Evolutionary conservation across 1,140 invertebrate genomes (phyloP), one percentile per base, ranked within the genome.

Genomic region (Drosophila cardini): DNA sequence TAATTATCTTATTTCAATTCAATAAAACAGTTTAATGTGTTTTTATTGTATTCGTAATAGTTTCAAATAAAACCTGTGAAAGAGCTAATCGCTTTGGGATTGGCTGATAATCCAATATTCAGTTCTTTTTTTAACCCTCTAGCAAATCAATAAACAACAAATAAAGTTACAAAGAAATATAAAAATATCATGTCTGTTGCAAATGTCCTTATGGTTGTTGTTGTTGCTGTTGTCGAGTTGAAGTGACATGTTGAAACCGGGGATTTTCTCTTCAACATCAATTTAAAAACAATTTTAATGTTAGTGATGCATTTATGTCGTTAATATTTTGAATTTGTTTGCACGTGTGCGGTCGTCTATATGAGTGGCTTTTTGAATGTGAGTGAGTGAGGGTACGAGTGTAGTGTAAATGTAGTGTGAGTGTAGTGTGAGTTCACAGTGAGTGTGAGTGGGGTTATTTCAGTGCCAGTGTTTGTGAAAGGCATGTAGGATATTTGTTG

Each of bases 261-360:
- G 50, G 50, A 40, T 72, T 79, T 72, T 16, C 53, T 48, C 73
- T 70, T 80, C 72, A 80, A 30, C 60, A 50, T 62, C 80, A 76
- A 80, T 78, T 84, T 73, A 61, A 78, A 85, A 78, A 71, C 77
- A 64, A 77, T 84, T 85, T 81, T 32, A 73, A 68, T 69, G 73
- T 65, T 67, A 69, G 62, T 63, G 46, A 43, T 50, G 64, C 62
- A 78, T 72, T 80, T 77, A 62, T 80, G 64, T 57, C 56, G 76
- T 43, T 43, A 61, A 45, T 52, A 64, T 63, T 76, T 56, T 55
- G 30, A 57, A 34, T 53, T 63, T 62, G 52, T 60, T 61, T 60
- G 55, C 61, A 55, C 56, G 56, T 53, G 30, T 38, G 50, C 15
- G 63, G 13, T 46, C 53, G 18, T 62, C 16, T 15, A 64, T 36